Evolutionary conservation across 2,113 vertebrate species (phyloP), one percentile per base, ranked within the genome.

Genomic region (Zosterops lateralis): DNA sequence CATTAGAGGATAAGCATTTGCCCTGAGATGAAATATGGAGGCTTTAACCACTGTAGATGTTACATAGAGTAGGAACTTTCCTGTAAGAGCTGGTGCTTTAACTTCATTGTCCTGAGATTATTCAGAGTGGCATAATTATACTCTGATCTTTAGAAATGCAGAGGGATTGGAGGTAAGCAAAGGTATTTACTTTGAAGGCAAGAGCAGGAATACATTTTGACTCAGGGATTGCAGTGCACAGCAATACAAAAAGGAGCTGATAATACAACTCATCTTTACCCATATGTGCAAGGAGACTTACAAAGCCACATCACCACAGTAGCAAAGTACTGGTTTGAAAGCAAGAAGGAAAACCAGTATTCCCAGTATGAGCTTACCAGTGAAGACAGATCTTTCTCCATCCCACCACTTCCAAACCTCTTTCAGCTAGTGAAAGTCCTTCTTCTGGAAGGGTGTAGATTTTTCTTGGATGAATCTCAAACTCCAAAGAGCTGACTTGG

Each of bases 171-270:
- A 44, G 38, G 18, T 53, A 44, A 44, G 31, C 93, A 95, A 92
- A 96, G 48, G 44, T 88, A 90, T 38, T 57, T 61, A 91, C 85
- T 94, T 96, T 91, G 95, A 95, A 96, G 84, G 60, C 34, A 96
- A 68, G 78, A 88, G 44, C 56, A 77, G 38, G 65, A 91, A 88
- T 64, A 76, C n/a, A 86, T 90, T 94, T 83, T 74, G 53, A 85
- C 89, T 88, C 67, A 31, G 34, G 67, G 58, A 79, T 2, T 73
- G 91, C n/a, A 81, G 61, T 5, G 1, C 72, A 74, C n/a, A 90
- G 91, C 68, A 74, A 56, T 61, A 90, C n/a, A 76, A 73, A 88
- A 74, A 88, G 48, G 45, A 91, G 44, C 19, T 80, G 84, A 58
- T 74, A 77, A 85, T 24, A 71, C 36, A 88, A 32, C 40, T 91